phyloP scores from a whole-genome alignment of 2,797 vertebrate species.

The Scleropages formosus region DNA sequence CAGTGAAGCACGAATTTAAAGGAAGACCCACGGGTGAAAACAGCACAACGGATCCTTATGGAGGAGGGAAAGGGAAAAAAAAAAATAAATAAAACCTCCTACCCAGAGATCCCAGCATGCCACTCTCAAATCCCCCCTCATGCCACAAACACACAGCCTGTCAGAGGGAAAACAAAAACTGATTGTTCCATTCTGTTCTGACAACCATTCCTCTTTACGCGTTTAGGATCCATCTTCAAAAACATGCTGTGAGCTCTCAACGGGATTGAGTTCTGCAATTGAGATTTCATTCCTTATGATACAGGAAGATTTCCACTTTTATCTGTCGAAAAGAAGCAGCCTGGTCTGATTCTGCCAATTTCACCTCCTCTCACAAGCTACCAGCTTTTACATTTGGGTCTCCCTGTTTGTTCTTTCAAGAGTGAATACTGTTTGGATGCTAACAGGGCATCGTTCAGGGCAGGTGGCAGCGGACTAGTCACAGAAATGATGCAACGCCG shows the following conservation, averaged over 20 bases:
- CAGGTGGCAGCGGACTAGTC: background rate
- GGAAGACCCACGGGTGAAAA: background rate
- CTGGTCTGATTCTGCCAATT: conserved; percentile 15
- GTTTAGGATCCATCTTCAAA: conserved; percentile 11
- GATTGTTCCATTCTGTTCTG: conserved; percentile 8
- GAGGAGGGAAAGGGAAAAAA: too few species aligned
- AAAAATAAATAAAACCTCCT: background rate
- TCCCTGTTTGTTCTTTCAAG: background rate
- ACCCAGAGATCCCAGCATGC: conserved; percentile 9
- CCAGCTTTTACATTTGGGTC: background rate
- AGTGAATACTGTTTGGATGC: background rate
- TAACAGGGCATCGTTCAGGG: background rate
- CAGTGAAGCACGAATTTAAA: conserved; percentile 8
- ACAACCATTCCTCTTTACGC: conserved; percentile 10
- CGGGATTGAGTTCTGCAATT: conserved; percentile 17
- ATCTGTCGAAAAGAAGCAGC: background rate
- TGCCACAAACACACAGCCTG: conserved; percentile 24
- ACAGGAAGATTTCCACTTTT: background rate
- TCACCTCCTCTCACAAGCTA: background rate
- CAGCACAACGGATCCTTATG: conserved; percentile 1
- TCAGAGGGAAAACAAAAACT: conserved; percentile 4
- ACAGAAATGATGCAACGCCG: background rate
- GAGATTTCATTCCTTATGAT: conserved; percentile 23
- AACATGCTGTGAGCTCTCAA: background rate
- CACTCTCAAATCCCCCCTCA: background rate